Evolutionary conservation across 2,113 vertebrate species (phyloP).

Genomic region (Cinclus mexicanus): DNA sequence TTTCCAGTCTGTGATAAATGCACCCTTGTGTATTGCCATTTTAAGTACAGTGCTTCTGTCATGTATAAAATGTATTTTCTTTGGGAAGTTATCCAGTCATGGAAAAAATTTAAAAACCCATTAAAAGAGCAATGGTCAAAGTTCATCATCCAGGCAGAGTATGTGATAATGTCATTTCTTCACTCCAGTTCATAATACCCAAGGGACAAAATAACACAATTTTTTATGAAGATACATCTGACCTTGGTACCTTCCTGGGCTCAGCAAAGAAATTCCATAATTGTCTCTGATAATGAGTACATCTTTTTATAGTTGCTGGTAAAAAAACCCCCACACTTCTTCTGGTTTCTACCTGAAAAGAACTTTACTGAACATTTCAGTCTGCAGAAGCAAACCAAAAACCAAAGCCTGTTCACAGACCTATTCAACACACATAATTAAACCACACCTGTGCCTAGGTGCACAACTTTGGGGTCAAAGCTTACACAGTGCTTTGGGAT

Average conservation of each 20-base stretch:
- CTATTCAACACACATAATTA: neutral
- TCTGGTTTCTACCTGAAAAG: neutral
- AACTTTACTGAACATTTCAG: neutral
- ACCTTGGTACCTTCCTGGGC: neutral
- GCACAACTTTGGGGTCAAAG: neutral
- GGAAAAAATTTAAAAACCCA: neutral
- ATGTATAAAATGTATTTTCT: neutral
- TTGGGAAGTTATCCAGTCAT: neutral
- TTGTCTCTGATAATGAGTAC: accelerated
- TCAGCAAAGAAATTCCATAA: neutral
- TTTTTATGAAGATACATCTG: neutral
- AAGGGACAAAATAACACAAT: neutral
- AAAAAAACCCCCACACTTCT: neutral
- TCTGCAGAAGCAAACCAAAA: neutral
- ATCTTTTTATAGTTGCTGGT: neutral
- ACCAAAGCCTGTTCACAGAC: neutral
- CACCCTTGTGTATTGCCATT: neutral
- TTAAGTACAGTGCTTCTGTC: neutral
- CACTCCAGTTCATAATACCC: neutral
- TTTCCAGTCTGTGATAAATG: neutral
- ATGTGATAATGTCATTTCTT: neutral
- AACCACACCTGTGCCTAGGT: neutral
- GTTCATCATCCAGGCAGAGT: neutral
- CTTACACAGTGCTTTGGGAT: neutral
- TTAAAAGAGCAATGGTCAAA: neutral